Base-by-base conservation (phyloP, 2,113 vertebrate genomes). In the Grammomys dolichurus region DNA sequence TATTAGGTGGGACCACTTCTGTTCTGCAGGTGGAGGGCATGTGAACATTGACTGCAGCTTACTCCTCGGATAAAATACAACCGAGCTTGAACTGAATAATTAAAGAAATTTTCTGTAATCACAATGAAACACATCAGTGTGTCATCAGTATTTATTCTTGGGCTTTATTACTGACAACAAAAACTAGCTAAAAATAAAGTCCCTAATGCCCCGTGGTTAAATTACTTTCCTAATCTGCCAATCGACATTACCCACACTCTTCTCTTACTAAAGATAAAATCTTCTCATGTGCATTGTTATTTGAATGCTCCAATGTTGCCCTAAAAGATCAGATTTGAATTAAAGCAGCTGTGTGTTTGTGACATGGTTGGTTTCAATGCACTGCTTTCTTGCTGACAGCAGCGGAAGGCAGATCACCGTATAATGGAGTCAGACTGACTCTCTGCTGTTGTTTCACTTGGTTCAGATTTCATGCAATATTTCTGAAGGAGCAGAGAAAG, bases 401-500 rank as follows among this genome's bases (percentile, higher is more conserved):
- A 17, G 22, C 0, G 0, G 77, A 87, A 85, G 65, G 78, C 91
- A 81, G 81, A 85, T 48, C 90, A 54, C 67, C 51, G 86, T 67
- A 40, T 43, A 95, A 92, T 95, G 51, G 90, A 91, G 78, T 58
- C 31, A 2, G 28, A 75, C 65, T 77, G 54, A n/a, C 65, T 87
- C 7, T 40, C 28, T 2, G 7, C n/a, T 82, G 2, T 80, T 95
- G 76, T 76, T 90, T 94, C 78, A 46, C 76, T 33, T 78, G 80
- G 93, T 95, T 92, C 75, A n/a, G 48, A 78, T 87, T 93, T 92
- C 33, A n/a, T 58, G 84, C 76, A 24, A 40, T 31, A 86, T 81
- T 72, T 67, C 90, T 90, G 60, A 81, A 65, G 81, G 60, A 82
- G 5, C 46, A 90, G 31, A 87, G 93, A 78, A 93, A 92, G 26